Base-by-base conservation (phyloP, 1,140 invertebrate species). In the Atta texana region DNA sequence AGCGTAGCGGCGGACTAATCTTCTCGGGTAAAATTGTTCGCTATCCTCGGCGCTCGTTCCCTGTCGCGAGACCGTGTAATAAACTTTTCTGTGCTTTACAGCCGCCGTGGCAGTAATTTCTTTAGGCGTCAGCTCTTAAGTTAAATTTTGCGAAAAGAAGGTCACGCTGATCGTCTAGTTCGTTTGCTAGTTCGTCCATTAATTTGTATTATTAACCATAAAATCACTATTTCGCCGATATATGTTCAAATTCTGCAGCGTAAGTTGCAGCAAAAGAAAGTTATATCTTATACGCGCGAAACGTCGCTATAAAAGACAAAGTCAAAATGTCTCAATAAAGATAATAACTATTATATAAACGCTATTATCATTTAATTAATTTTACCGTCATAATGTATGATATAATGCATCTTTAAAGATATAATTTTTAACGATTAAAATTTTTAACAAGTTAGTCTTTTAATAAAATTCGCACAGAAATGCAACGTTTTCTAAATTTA, bases 21-120 rank as follows among this genome's bases (percentile, higher is more conserved):
- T 88, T 88, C 80, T 72, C 64, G 44, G 69, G 86, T n/a, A 49
- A 88, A 90, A 90, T 91, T 90, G 82, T 88, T 84, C 64, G 64
- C 59, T 66, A 87, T 80, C 63, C 53, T 44, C 63, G 66, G 39
- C 72, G 64, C 76, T 80, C 76, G 63, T 77, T 87, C 24, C 34
- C n/a, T 51, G 69, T 78, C 81, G 64, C 84, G 57, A 16, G 59
- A 59, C 75, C 80, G 69, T 78, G 90, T 90, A 91, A 91, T 90
- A 90, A 90, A 90, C 87, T 88, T 88, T 84, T 51, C 57, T 18
- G 24, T 49, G 31, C 84, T 90, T 89, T 89, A 87, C 88, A 77
- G 68, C 53, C 51, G 66, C 68, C 84, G 59, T 66, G 51, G 71
- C 61, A 44, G 89, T 88, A 88, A 90, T 90, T 90, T 91, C 87